These are phyloP conservation scores for Scolanthus callimorphus DNA, from an alignment of 92 coral and sea anemone species.

Conservation along the genomic window DNA sequence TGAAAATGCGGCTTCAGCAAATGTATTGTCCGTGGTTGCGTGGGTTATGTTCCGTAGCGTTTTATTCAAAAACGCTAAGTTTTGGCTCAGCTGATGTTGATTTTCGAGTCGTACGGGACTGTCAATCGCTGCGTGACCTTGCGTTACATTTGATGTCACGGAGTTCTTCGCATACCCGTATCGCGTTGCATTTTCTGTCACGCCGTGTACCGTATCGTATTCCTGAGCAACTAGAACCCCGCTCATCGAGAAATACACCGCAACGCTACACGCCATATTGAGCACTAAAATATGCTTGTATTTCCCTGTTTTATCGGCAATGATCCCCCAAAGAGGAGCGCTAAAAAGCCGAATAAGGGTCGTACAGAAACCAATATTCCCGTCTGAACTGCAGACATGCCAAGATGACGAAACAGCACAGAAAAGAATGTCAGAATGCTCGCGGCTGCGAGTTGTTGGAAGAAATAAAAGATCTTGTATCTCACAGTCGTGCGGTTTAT, in stretches of 20 bases:
- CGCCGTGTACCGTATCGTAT: background rate
- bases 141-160: background rate
- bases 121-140: too few relatives aligned
- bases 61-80: too few relatives aligned
- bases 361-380: background rate
- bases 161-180: background rate
- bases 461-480: constrained; percentile 13
- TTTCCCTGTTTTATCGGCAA: background rate
- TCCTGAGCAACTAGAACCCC: background rate
- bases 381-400: constrained; percentile 7
- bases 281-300: background rate
- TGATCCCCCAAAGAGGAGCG: background rate
- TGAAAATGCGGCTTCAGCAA: background rate
- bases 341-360: background rate
- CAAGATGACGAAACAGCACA: constrained; percentile 16
- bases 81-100: too few relatives aligned
- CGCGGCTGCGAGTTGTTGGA: constrained; percentile 9
- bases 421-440: constrained; percentile 14
- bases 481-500: background rate
- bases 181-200: background rate
- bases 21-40: too few relatives aligned
- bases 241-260: background rate
- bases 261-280: background rate
- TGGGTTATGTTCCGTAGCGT: too few relatives aligned
- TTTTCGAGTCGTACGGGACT: too few relatives aligned